These are phyloP conservation scores for Equus przewalskii DNA, from an alignment of 2,113 vertebrate species.

Conservation along the genomic window DNA sequence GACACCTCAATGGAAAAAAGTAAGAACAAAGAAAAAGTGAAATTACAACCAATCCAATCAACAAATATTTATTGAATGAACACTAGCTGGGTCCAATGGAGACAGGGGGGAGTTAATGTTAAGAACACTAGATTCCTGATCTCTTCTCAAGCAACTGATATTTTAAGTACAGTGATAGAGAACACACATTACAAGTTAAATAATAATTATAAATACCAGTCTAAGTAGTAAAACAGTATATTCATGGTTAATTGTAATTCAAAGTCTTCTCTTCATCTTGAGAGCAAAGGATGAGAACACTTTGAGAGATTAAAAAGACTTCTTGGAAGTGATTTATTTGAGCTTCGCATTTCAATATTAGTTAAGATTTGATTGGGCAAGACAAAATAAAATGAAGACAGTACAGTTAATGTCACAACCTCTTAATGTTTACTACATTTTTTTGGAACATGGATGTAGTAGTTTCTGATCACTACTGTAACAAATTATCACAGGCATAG, in stretches of 20 bases:
- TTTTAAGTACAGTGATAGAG: not conserved
- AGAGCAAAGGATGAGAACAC: not conserved
- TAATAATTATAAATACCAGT: not conserved
- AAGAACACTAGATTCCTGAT: not conserved
- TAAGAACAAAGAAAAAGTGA: not conserved
- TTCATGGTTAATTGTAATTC: not conserved
- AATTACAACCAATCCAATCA: not conserved
- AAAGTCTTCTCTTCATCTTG: not conserved
- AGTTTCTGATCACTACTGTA: not conserved
- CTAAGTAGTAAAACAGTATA: not conserved
- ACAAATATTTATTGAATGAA: not conserved
- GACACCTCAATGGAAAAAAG: not conserved
- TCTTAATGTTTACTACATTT: not conserved
- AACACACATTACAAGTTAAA: not conserved
- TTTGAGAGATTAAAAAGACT: not conserved
- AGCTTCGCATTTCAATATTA: not conserved
- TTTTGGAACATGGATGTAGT: not conserved
- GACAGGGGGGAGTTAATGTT: not conserved
- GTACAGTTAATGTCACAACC: no score
- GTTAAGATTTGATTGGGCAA: not conserved
- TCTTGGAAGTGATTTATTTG: not conserved
- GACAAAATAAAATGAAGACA: not conserved
- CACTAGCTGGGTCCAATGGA: not conserved
- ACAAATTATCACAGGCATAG: not conserved
- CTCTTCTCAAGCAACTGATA: not conserved